Percentiles rank a stretch among this genome's conserved stretches.
Conservation (phyloP, 2,113 vertebrate species). For the Hypocryptadius cinnamomeus region DNA sequence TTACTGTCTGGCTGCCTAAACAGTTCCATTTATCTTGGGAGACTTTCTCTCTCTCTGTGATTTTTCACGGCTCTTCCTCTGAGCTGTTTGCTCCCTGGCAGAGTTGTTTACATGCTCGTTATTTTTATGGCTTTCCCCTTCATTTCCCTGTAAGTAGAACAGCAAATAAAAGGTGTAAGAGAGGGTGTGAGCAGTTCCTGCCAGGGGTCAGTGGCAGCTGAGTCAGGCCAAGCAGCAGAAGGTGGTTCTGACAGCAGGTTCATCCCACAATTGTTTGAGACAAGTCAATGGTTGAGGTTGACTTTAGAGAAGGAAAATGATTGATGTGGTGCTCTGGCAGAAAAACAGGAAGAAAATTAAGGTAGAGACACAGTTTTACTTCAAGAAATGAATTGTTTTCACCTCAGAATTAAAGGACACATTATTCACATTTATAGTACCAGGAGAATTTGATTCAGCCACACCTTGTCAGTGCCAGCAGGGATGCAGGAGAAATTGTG, state of each 20-base stretch:
- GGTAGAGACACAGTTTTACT: background rate
- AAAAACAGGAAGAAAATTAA: background rate
- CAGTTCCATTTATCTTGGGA: background rate
- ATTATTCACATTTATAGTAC: background rate
- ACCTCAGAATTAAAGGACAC: background rate
- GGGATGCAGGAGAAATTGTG: rapidly evolving
- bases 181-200: background rate
- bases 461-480: background rate
- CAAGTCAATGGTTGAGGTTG: background rate
- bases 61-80: background rate
- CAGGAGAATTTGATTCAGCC: background rate
- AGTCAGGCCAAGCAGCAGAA: background rate
- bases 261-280: background rate
- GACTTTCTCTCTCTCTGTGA: background rate
- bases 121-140: background rate
- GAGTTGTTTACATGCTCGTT: background rate
- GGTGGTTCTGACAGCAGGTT: background rate
- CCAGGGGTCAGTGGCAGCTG: background rate
- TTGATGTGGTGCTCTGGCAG: background rate
- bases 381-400: background rate
- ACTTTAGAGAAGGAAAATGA: background rate
- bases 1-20: background rate
- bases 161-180: background rate
- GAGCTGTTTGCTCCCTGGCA: background rate
- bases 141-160: background rate